Conservation (phyloP, 2,113 vertebrate species). For the Poeciliopsis prolifica region DNA sequence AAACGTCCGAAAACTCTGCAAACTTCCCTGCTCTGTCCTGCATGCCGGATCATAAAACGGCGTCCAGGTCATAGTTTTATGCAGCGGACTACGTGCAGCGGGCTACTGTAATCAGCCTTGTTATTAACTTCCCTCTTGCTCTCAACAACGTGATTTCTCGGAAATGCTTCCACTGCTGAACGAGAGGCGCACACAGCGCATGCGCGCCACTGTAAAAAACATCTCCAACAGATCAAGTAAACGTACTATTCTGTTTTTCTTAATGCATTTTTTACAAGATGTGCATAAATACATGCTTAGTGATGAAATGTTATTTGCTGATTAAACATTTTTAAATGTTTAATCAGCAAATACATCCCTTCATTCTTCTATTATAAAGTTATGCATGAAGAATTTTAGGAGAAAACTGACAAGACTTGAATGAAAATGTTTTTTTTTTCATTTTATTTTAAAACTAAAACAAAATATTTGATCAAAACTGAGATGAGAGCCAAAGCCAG, state of each 20-base stretch:
- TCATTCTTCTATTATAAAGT: background rate
- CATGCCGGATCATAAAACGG: background rate
- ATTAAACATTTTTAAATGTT: too few relatives aligned
- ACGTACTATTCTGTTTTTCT: background rate
- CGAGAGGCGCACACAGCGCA: background rate
- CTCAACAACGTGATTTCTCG: slow-evolving; percentile 61
- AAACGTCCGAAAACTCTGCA: background rate
- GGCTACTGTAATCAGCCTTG: background rate
- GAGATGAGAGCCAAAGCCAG: background rate
- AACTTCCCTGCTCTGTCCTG: background rate
- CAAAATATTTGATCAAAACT: background rate
- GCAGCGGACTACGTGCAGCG: slow-evolving; percentile 18
- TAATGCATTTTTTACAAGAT: background rate
- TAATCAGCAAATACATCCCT: background rate
- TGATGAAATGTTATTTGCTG: background rate
- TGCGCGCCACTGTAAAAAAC: slow-evolving; percentile 53
- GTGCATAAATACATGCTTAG: background rate
- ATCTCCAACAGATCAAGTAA: background rate
- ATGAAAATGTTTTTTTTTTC: background rate
- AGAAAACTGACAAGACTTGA: background rate
- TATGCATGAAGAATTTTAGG: background rate
- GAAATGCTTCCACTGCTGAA: slow-evolving; percentile 12
- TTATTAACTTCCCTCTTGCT: slow-evolving; percentile 52
- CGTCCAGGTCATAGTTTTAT: background rate
- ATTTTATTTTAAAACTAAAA: background rate